Conservation (phyloP, 2,797 vertebrate genomes). For the Sorex maritimensis region DNA sequence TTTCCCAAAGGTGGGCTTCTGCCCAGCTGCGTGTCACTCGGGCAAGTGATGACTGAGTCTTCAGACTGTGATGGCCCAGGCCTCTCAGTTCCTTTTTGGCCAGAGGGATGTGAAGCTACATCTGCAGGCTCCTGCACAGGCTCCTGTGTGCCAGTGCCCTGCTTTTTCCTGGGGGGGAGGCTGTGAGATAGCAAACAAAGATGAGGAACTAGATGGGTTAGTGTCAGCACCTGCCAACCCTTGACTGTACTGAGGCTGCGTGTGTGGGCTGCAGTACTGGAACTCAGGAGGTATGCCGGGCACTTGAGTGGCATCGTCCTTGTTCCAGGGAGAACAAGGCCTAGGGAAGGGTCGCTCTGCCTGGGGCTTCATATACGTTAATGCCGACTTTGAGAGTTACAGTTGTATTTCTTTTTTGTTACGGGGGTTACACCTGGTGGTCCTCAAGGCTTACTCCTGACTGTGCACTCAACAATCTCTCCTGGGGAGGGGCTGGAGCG, state of each 20-base stretch:
- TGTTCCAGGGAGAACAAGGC: not conserved
- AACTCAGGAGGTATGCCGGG: constrained; percentile 11
- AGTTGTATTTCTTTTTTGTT: not conserved
- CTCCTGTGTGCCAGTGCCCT: not conserved
- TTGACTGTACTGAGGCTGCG: constrained; percentile 24
- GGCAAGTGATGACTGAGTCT: not conserved
- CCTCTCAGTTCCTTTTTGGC: constrained; percentile 50
- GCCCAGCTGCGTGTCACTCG: not conserved
- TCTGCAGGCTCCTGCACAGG: not conserved
- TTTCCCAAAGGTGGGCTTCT: not conserved
- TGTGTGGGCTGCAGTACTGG: not conserved
- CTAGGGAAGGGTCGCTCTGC: not conserved
- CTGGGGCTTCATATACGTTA: not conserved
- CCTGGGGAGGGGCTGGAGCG: no score
- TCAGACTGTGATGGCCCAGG: constrained; percentile 9
- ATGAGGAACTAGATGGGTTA: not conserved
- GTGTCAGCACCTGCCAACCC: not conserved
- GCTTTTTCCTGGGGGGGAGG: constrained; percentile 4
- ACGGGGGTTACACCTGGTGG: no score
- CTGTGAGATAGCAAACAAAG: not conserved
- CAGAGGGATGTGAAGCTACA: not conserved
- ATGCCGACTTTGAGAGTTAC: not conserved
- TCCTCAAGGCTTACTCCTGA: no score
- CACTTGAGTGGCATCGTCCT: not conserved
- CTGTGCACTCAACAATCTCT: no score